Base-by-base conservation (phyloP, 1,140 invertebrate genomes). In the Galendromus occidentalis region DNA sequence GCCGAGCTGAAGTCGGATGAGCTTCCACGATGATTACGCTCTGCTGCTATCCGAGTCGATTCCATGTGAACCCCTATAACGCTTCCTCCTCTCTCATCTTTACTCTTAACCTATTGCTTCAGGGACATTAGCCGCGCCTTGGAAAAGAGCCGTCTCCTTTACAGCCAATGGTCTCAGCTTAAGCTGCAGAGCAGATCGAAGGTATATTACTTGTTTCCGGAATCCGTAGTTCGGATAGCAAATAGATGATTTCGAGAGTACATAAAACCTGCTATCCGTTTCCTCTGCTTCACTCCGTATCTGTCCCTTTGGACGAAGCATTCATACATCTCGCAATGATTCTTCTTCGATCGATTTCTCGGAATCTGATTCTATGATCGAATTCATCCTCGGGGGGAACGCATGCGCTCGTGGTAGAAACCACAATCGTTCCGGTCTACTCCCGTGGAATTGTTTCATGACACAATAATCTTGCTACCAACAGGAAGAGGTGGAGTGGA, bases 181-280 rank as follows among this genome's bases (percentile, higher is more conserved):
- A 59, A 59, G 25, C 51, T 59, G 33, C 51, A 59, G 51, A 59
- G 51, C 51, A 59, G 25, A 33, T 59, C 51, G 25, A 59, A 59
- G 51, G 51, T 59, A 59, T 59, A 59, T 5, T 22, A 33, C 12
- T 18, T 59, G n/a, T 14, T 1, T 9, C 9, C 25, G 1, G 2
- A 14, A 22, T 29, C 20, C 25, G 2, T 59, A 14, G 25, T 29
- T 59, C 4, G 18, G 28, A n/a, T 4, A 28, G 14, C 18, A 22
- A 47, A 5, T 22, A 47, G 18, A 20, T 59, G n/a, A 20, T 22
- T 18, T 1, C 33, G 2, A 22, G 51, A 25, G n/a, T 59, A 4
- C 28, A 22, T 47, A 6, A 18, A 47, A 14, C 28, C 28, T 2
- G 51, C 51, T 59, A 20, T 59, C 33, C 9, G 45, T 47, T 6